Base-by-base conservation (phyloP, 2,888 invertebrate species). In the Ischnus inquisitorius region DNA sequence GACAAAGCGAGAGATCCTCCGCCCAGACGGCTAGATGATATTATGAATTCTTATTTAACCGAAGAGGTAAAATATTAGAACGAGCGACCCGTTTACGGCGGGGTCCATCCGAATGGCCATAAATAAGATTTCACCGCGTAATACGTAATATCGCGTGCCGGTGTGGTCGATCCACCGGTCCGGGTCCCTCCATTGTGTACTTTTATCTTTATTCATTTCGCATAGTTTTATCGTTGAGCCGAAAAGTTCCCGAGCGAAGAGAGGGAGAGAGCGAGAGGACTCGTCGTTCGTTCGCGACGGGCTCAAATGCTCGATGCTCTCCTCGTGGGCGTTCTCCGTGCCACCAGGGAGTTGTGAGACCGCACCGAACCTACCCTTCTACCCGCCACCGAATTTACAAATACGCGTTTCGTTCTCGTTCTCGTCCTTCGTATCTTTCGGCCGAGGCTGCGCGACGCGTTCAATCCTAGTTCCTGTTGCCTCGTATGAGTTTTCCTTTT, bases 1-100 rank as follows among this genome's bases (percentile, higher is more conserved):
- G 69, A 81, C 74, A 78, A 78, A 81, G 69, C 34, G 34, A 84
- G 74, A 54, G 25, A 4, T 60, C 12, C 76, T 54, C 80, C 43
- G 8, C n/a, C 8, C 34, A 34, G 84, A 86, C 39, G 16, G 16
- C 41, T 54, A 80, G 75, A 83, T 79, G 76, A 74, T 74, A 87
- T 88, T 91, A 90, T 91, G 92, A 91, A 91, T 92, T 90, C 89
- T 90, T 91, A 90, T 91, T 90, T 90, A 88, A 88, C 88, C 91
- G 89, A 92, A 90, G 90, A 92, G 88, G 88, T 91, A 89, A 92
- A 92, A 92, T 92, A 93, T 93, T 91, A 88, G 88, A 90, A 85
- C 83, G 86, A 72, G 64, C 74, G 79, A 67, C 60, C 62, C 74
- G 72, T 74, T 71, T 78, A 67, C 68, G 41, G 71, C 60, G 71